phyloP scores from a whole-genome alignment of 2,797 vertebrate genomes.

The Typhlichthys subterraneus region DNA sequence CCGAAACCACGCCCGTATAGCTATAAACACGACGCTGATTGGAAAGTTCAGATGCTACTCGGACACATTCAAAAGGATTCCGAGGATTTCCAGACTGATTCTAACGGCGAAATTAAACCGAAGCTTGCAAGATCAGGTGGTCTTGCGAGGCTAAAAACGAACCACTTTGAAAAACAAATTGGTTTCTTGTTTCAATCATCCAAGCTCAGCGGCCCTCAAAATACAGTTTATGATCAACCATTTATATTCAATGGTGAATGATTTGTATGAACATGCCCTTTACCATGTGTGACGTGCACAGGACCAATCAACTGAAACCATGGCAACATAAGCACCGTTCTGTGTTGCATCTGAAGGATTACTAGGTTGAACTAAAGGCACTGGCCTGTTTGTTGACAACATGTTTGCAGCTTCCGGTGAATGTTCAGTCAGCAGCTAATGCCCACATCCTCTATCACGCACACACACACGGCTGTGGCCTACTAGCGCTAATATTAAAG shows the following conservation, averaged over 20 bases:
- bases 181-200: background rate
- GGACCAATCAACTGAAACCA: constrained; percentile 22
- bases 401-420: constrained; percentile 34
- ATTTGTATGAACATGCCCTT: constrained; percentile 14
- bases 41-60: too few species aligned
- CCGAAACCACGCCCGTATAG: too few species aligned
- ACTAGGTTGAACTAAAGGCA: constrained; percentile 47
- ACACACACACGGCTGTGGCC: background rate
- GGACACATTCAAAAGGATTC: too few species aligned
- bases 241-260: constrained; percentile 11
- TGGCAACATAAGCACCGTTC: constrained; percentile 17
- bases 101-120: too few species aligned
- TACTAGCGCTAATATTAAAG: background rate
- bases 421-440: background rate
- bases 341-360: constrained; percentile 31
- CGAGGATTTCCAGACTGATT: too few species aligned
- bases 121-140: background rate
- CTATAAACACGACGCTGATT: too few species aligned
- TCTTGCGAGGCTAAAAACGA: too few species aligned
- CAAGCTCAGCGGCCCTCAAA: too few species aligned
- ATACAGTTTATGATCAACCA: constrained; percentile 23
- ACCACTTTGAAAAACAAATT: too few species aligned
- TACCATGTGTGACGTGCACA: background rate
- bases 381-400: constrained; percentile 37
- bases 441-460: background rate